Evolutionary conservation across 2,113 vertebrate species (phyloP).

Genomic region (Salminus brasiliensis): DNA sequence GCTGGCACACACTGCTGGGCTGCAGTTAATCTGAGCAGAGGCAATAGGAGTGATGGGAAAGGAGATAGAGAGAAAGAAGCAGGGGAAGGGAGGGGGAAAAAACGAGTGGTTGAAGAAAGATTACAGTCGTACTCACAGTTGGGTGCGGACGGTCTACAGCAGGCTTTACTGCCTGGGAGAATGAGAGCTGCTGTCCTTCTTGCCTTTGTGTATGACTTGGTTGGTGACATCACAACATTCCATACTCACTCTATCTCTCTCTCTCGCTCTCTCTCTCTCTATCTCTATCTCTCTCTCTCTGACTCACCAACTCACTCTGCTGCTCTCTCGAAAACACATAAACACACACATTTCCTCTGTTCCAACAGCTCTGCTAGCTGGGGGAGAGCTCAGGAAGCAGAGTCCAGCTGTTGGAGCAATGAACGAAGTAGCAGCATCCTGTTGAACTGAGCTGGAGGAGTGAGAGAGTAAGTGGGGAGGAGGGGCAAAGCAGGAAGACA

Average conservation of each 20-base stretch:
- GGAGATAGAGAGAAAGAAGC: neutral
- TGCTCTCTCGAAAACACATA: conserved; percentile 38
- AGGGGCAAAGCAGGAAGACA: conserved; percentile 13
- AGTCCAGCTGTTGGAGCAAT: conserved; percentile 50
- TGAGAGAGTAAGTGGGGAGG: conserved; percentile 21
- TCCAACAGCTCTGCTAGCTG: conserved; percentile 36
- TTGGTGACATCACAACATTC: conserved; percentile 84
- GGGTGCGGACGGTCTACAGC: conserved; percentile 72
- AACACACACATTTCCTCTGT: conserved; percentile 51
- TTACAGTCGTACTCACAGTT: conserved; percentile 73
- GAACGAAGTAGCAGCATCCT: conserved; percentile 52
- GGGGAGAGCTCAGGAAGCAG: conserved; percentile 63
- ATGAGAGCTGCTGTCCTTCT: conserved; percentile 69
- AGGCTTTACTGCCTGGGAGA: conserved; percentile 71
- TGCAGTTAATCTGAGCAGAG: conserved; percentile 22
- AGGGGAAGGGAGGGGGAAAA: conserved; percentile 20
- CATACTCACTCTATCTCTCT: conserved; percentile 60
- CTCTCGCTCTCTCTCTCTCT: conserved; percentile 43
- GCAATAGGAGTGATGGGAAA: conserved; percentile 18
- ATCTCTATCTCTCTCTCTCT: conserved; percentile 37
- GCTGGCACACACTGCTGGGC: conserved; percentile 31
- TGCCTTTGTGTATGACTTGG: conserved; percentile 74
- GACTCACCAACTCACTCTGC: conserved; percentile 49
- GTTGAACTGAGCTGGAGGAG: conserved; percentile 37
- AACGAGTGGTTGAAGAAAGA: conserved; percentile 49